Percentiles rank a stretch among this genome's conserved stretches.
phyloP scores from a whole-genome alignment of 2,888 invertebrate species.

The Caenorhabditis sulstoni region DNA sequence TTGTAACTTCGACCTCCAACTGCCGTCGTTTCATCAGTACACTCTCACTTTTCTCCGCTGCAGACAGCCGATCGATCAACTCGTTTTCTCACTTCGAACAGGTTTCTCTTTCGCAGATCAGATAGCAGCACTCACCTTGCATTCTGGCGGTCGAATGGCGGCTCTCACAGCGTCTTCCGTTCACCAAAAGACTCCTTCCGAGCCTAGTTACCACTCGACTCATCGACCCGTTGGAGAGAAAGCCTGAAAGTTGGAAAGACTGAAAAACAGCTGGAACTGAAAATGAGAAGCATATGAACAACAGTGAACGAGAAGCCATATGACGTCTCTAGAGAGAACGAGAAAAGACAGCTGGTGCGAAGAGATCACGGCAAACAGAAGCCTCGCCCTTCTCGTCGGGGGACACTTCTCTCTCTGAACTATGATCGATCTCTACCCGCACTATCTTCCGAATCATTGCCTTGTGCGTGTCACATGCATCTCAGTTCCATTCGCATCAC shows the following conservation, averaged over 20 bases:
- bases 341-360: constrained; percentile 29
- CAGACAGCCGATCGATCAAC: constrained; percentile 5
- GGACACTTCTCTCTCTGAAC: constrained; percentile 34
- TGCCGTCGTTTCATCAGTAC: not conserved
- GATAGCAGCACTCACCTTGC: constrained; percentile 22
- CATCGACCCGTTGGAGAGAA: constrained; percentile 36
- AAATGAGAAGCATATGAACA: constrained; percentile 7
- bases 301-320: constrained; percentile 25
- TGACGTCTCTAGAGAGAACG: constrained; percentile 37
- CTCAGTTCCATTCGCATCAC: constrained; percentile 5
- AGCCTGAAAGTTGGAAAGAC: constrained; percentile 19
- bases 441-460: constrained; percentile 13
- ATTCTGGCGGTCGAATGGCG: constrained; percentile 32
- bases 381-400: constrained; percentile 22
- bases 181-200: constrained; percentile 40
- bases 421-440: constrained; percentile 39
- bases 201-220: constrained; percentile 43
- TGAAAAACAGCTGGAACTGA: constrained; percentile 3
- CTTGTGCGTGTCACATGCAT: constrained; percentile 21
- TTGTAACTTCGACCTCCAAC: constrained; percentile 12
- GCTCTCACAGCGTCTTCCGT: constrained; percentile 40
- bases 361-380: constrained; percentile 28
- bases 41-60: constrained; percentile 14
- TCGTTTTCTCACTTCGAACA: not conserved
- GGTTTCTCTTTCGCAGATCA: not conserved